phyloP scores from a whole-genome alignment of 1,140 invertebrate genomes.

The Dreissena rostriformis region DNA sequence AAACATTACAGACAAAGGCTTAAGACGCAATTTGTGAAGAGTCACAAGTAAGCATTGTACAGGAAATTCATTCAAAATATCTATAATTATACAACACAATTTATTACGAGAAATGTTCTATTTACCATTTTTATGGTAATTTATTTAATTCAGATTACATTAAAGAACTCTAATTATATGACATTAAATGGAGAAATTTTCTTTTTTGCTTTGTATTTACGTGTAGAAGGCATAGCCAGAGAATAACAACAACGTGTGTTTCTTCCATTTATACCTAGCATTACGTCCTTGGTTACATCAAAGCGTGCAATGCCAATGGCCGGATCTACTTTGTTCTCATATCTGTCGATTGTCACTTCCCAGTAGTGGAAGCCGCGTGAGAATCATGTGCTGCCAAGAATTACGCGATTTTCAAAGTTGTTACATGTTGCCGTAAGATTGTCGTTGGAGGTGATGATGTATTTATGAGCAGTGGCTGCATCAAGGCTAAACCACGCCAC shows the following conservation, averaged over 20 bases:
- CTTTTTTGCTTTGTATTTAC: too few relatives aligned
- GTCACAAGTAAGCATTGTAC: too few relatives aligned
- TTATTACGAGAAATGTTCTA: too few relatives aligned
- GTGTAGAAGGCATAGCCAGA: too few relatives aligned
- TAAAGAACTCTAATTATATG: too few relatives aligned
- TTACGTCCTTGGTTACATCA: conserved; percentile 94
- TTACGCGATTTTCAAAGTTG: conserved; percentile 96
- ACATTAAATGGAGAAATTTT: too few relatives aligned
- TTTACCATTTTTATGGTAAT: too few relatives aligned
- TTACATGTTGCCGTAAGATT: conserved; percentile 93
- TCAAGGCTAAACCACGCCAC: conserved; percentile 99
- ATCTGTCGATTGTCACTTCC: conserved; percentile 95
- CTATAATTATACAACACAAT: too few relatives aligned
- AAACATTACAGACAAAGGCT: too few relatives aligned
- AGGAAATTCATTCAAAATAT: too few relatives aligned
- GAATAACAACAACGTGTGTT: background rate
- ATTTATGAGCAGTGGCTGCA: conserved; percentile 86
- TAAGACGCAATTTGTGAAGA: too few relatives aligned
- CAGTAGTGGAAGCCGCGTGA: conserved; percentile 98
- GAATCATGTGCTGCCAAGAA: conserved; percentile 95
- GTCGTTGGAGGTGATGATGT: conserved; percentile 93
- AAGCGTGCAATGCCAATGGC: conserved; percentile 96
- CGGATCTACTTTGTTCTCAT: conserved; percentile 97
- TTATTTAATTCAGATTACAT: too few relatives aligned
- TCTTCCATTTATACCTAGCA: conserved; percentile 89